Conservation (phyloP, 2,113 vertebrate species). For the Hypomesus transpacificus region DNA sequence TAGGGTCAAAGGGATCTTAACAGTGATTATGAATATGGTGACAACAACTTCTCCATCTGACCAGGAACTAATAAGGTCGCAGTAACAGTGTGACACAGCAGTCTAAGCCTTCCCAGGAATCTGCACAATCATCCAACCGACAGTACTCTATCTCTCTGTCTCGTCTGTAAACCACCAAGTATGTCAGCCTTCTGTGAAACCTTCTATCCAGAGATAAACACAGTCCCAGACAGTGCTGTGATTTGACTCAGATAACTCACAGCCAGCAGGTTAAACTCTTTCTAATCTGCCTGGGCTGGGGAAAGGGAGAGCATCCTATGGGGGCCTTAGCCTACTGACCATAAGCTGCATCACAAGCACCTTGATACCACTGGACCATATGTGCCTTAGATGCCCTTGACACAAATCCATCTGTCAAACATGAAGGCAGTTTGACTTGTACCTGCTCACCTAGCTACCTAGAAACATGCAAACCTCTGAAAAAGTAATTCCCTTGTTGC, state of each 20-base stretch:
- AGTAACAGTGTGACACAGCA: background rate
- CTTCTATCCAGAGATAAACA: background rate
- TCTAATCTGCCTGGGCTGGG: slow-evolving; percentile 32
- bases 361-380: slow-evolving; percentile 11
- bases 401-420: background rate
- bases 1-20: background rate
- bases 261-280: slow-evolving; percentile 1
- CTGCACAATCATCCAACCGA: background rate
- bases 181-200: too few relatives aligned
- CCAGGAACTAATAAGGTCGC: background rate
- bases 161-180: too few relatives aligned
- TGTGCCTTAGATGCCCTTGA: slow-evolving; percentile 10
- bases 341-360: slow-evolving; percentile 37
- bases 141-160: too few relatives aligned
- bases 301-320: slow-evolving; percentile 14
- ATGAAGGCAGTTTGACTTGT: too few relatives aligned
- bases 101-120: background rate
- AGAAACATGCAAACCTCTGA: too few relatives aligned
- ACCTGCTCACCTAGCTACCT: too few relatives aligned
- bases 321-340: slow-evolving; percentile 28
- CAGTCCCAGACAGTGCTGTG: background rate
- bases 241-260: background rate
- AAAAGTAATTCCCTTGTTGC: too few relatives aligned
- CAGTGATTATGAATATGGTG: background rate
- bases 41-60: background rate